Base-by-base conservation (phyloP, 2,113 vertebrate genomes). In the Larimichthys polyactis region DNA sequence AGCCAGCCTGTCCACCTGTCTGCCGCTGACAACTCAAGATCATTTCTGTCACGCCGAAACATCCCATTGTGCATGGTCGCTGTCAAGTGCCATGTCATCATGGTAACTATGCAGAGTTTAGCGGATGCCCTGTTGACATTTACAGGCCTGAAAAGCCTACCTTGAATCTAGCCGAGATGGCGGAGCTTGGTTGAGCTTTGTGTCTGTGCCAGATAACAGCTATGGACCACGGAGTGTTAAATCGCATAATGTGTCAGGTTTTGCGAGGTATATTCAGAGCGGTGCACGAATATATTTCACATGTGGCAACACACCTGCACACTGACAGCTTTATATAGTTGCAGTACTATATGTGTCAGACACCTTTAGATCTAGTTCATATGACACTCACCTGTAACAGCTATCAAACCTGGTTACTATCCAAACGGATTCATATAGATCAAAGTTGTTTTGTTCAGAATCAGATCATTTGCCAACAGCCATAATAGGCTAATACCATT, bases 81-180 rank as follows among this genome's bases (percentile, higher is more conserved):
- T 91, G 86, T 88, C 88, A 84, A 89, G 78, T 86, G 27, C 49
- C 68, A 69, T 1, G 89, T 92, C 78, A 89, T 86, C 88, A 92
- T 90, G 87, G 89, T 72, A 89, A 92, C 89, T 20, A 57, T 69
- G 70, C 80, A 44, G 63, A 83, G 65, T 75, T 52, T 68, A 74
- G 68, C 78, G 9, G 69, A 51, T 46, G 82, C 86, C 83, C 88
- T 67, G 77, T 89, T 93, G 92, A 90, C 89, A 92, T 93, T 92
- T 87, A 65, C 70, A 59, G 65, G 69, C 62, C 82, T 91, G 71
- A 88, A 88, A 87, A 71, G 85, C 81, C 54, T 19, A 82, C 78
- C 85, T 91, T 83, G 80, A 86, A 82, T 91, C 68, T 49, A 60
- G 60, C 82, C 85, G 78, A 78, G 82, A 83, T 82, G 79, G 59